These are phyloP conservation scores for Caradrina clavipalpis DNA, from an alignment of 2,888 invertebrate genomes.

Conservation along the genomic window DNA sequence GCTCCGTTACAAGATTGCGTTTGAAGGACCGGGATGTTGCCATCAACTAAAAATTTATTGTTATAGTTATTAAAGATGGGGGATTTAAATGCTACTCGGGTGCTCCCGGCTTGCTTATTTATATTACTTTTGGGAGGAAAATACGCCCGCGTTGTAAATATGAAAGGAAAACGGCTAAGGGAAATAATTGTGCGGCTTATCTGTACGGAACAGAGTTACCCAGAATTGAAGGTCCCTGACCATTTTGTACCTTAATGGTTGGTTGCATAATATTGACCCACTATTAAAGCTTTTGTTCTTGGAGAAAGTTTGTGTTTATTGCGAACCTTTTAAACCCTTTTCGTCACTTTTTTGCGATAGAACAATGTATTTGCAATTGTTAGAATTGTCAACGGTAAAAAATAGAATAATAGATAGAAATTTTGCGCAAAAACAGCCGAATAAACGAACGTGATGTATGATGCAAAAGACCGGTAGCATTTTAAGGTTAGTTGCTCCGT, in stretches of 20 bases:
- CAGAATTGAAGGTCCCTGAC: slow-evolving; percentile 41
- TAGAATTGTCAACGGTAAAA: slow-evolving; percentile 47
- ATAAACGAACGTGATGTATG: slow-evolving; percentile 64
- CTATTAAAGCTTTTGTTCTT: slow-evolving; percentile 76
- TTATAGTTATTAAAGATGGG: slow-evolving; percentile 57
- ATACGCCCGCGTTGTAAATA: slow-evolving; percentile 40
- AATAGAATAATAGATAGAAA: slow-evolving; percentile 35
- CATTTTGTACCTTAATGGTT: slow-evolving; percentile 77
- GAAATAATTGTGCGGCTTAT: slow-evolving; percentile 45
- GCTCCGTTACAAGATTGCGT: slow-evolving; percentile 48
- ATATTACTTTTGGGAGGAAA: slow-evolving; percentile 41
- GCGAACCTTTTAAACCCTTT: slow-evolving; percentile 82
- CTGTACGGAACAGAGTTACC: slow-evolving; percentile 56
- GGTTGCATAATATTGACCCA: slow-evolving; percentile 73
- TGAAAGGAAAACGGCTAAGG: slow-evolving; percentile 50
- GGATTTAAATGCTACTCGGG: slow-evolving; percentile 53
- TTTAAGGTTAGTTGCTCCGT: slow-evolving; percentile 36
- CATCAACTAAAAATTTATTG: slow-evolving; percentile 59
- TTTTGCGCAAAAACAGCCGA: slow-evolving; percentile 45
- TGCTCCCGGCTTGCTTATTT: slow-evolving; percentile 45
- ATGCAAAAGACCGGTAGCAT: slow-evolving; percentile 71
- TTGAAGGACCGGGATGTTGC: slow-evolving; percentile 50
- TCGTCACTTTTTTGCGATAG: slow-evolving; percentile 73
- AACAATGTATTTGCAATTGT: slow-evolving; percentile 60
- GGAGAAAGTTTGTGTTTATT: slow-evolving; percentile 83